Evolutionary conservation across 2,888 invertebrate species (phyloP), one percentile per base, ranked within the genome.

Genomic region (Nematopogon swammerdamellus): DNA sequence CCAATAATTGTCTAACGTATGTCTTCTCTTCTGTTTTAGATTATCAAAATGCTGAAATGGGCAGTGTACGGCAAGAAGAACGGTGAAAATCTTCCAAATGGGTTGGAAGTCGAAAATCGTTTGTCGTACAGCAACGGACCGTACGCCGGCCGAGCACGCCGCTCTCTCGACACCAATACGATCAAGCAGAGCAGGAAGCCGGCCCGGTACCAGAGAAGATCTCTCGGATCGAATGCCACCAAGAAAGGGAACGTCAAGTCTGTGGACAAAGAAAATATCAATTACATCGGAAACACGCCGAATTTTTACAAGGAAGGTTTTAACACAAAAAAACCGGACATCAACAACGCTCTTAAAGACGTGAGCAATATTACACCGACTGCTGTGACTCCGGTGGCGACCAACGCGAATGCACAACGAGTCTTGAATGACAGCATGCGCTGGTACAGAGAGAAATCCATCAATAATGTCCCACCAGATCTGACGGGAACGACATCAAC

Each of bases 281-380:
- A 81, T 54, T 72, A 74, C 46, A 71, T 82, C 50, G 76, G 77
- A 5, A 80, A 81, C 54, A 85, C 85, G 49, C 85, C 84, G 54
- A 84, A 84, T 57, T 82, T 81, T 56, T 85, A 73, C 54, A 83
- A 80, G 59, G 83, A 84, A 55, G 83, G 83, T 2, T 83, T 82
- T 19, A 58, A 70, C 2, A 82, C 82, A 51, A 84, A 83, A 63
- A 63, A 64, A 14, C 51, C 59, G 6, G 61, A 72, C 19, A 82
- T 82, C 55, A 74, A 65, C 1, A 58, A 69, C 49, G 77, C 76
- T 10, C 64, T 85, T 0, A 79, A 83, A 63, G 85, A 85, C 60
- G 82, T 85, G 8, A 85, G 85, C 58, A 85, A 85, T 58, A 72
- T 84, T n/a, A 84, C 84, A 2, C 83, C 84, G 1, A 82, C 69